Base-by-base conservation (phyloP, 1,140 invertebrate species). In the Plectrocnemia conspersa region DNA sequence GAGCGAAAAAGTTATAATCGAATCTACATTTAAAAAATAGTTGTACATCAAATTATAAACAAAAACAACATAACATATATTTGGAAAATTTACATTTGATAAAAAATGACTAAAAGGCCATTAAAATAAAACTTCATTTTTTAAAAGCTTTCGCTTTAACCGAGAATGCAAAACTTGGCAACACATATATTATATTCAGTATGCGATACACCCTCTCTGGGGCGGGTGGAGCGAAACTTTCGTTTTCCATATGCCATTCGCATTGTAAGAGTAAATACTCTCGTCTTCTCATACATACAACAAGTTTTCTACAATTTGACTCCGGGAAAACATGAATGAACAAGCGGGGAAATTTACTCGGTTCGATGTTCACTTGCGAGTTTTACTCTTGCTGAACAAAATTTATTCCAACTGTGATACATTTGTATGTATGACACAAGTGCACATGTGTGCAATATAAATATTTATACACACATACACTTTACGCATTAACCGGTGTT, bases 181-280 rank as follows among this genome's bases (percentile, higher is more conserved):
- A n/a, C n/a, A n/a, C n/a, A n/a, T n/a, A n/a, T n/a, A n/a, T n/a
- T n/a, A n/a, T n/a, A n/a, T n/a, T n/a, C n/a, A n/a, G n/a, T n/a
- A n/a, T n/a, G n/a, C n/a, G n/a, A n/a, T n/a, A n/a, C n/a, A n/a
- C n/a, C n/a, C n/a, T n/a, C n/a, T n/a, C n/a, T n/a, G n/a, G n/a
- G 47, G 21, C 22, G 35, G 38, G 25, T 29, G 33, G 47, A 50
- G 47, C 19, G 25, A 50, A 27, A 50, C 47, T 50, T 50, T 50
- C 47, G 27, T 50, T 50, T 50, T 50, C 47, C 47, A 50, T 50
- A 50, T 50, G 47, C 47, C 33, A 22, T 50, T 50, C 47, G 47
- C 25, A 50, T 38, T 38, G 35, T 38, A 38, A 15, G 33, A 50
- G 47, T 38, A 38, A 50, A 50, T 38, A 50, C 33, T 47, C 45